A percentile compares a stretch with the other conserved stretches of the same genome.
Conservation (phyloP, 2,113 vertebrate species). For the Hippolais icterina region DNA sequence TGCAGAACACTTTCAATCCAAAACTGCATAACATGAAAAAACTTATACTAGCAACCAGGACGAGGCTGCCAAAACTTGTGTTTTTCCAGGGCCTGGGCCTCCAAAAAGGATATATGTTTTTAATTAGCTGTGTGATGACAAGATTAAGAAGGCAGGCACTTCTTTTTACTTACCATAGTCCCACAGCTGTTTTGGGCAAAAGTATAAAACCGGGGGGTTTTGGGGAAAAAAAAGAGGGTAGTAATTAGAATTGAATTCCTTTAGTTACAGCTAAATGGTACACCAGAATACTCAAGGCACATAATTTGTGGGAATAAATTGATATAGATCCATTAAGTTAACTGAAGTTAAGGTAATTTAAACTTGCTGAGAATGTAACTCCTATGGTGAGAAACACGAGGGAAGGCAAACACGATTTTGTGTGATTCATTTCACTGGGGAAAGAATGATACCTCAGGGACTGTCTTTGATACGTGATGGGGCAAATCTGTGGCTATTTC, state of each 20-base stretch:
- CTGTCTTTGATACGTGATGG: accelerated
- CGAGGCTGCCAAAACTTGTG: background rate
- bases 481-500: background rate
- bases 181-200: background rate
- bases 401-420: background rate
- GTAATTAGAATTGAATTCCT: background rate
- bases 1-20: background rate
- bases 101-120: conserved; percentile 28
- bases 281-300: background rate
- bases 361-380: background rate
- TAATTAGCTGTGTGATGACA: conserved; percentile 54
- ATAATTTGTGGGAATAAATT: background rate
- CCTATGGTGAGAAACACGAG: background rate
- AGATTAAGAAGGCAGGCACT: background rate
- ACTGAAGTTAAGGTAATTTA: background rate
- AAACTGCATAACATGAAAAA: background rate
- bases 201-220: background rate
- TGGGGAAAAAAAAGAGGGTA: accelerated
- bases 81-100: conserved; percentile 44
- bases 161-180: background rate
- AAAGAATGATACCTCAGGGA: background rate
- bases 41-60: background rate
- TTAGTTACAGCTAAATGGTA: background rate
- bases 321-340: background rate
- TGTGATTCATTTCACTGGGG: background rate